A percentile compares a stretch with the other conserved stretches of the same genome.
These are phyloP conservation scores for Plemyria rubiginata DNA, from an alignment of 2,888 invertebrate species.

Conservation along the genomic window DNA sequence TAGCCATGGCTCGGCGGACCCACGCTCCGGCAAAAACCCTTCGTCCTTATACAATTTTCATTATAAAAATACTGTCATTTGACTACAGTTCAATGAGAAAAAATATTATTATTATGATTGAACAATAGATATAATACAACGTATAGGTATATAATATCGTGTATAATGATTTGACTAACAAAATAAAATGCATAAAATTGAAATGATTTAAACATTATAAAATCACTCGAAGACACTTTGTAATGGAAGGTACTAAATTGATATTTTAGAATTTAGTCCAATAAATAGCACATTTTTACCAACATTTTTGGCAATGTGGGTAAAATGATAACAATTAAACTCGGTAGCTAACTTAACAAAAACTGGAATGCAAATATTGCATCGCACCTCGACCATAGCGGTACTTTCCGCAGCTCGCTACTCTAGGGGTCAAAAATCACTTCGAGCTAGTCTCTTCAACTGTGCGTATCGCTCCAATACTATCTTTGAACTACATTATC, in stretches of 20 bases:
- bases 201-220: conserved; percentile 81
- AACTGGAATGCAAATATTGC: conserved; percentile 85
- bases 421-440: conserved; percentile 63
- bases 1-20: conserved; percentile 31
- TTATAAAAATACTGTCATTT: conserved; percentile 86
- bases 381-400: conserved; percentile 75
- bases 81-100: conserved; percentile 84
- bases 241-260: conserved; percentile 81
- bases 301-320: conserved; percentile 82
- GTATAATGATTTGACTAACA: conserved; percentile 83
- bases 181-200: conserved; percentile 84
- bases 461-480: conserved; percentile 82
- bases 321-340: conserved; percentile 77
- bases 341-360: conserved; percentile 77
- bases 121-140: conserved; percentile 79
- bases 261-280: conserved; percentile 71
- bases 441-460: conserved; percentile 68
- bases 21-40: conserved; percentile 72
- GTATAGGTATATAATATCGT: conserved; percentile 76
- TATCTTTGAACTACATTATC: conserved; percentile 77
- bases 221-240: conserved; percentile 78
- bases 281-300: conserved; percentile 84
- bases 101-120: conserved; percentile 74
- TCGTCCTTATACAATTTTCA: conserved; percentile 81
- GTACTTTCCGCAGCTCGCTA: conserved; percentile 6